Evolutionary conservation across 2,888 invertebrate species (phyloP).

Genomic region (Synanthedon andrenaeformis): DNA sequence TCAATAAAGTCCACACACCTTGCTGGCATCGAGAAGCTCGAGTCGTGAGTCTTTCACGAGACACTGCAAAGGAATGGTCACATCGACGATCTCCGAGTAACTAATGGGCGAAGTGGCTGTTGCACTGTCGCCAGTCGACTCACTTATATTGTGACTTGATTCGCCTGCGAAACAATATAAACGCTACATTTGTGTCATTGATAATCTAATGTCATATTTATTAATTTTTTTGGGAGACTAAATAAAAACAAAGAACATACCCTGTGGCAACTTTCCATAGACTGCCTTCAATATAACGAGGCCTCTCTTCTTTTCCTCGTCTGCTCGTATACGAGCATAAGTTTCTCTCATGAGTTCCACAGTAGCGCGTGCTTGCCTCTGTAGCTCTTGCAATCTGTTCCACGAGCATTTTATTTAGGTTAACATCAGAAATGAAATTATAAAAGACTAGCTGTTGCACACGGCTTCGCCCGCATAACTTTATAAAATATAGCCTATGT

Average conservation of each 20-base stretch:
- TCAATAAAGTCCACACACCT: constrained; percentile 68
- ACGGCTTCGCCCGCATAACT: too few relatives aligned
- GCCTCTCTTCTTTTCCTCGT: constrained; percentile 86
- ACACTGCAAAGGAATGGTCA: constrained; percentile 95
- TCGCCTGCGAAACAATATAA: constrained; percentile 20
- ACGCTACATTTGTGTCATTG: too few relatives aligned
- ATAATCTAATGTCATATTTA: too few relatives aligned
- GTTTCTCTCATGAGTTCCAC: constrained; percentile 92
- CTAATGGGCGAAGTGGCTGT: constrained; percentile 26
- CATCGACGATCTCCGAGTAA: constrained; percentile 80
- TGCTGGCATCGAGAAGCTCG: constrained; percentile 84
- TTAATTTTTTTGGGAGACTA: too few relatives aligned
- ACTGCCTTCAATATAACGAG: constrained; percentile 87
- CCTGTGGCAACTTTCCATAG: constrained; percentile 77
- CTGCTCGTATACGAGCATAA: constrained; percentile 82
- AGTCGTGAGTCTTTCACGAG: constrained; percentile 92
- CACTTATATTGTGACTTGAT: constrained; percentile 32
- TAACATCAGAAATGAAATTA: not conserved
- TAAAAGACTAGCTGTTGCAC: too few relatives aligned
- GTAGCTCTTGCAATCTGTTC: constrained; percentile 78
- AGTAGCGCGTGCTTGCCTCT: constrained; percentile 86
- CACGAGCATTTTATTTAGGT: not conserved
- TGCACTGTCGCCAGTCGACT: constrained; percentile 34
- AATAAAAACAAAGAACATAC: constrained; percentile 18
- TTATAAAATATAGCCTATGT: too few relatives aligned